Conservation (phyloP, 1,140 invertebrate genomes). For the Bicyclus anynana region DNA sequence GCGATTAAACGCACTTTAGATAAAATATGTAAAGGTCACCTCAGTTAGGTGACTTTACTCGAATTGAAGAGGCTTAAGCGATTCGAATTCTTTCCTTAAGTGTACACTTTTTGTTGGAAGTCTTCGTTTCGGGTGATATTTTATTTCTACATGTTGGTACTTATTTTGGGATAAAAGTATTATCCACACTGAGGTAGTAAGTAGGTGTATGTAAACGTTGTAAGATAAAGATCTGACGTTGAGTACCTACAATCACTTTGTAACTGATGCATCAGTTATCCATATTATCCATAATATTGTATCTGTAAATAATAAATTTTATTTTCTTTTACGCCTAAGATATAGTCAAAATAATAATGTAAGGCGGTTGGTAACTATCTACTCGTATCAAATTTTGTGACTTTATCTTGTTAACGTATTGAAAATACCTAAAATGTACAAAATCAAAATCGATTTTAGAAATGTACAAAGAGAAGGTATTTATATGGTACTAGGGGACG, state of each 20-base stretch:
- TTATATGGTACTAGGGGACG: too few relatives aligned
- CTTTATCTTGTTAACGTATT: too few relatives aligned
- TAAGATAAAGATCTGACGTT: neutral
- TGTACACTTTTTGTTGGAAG: slow-evolving; percentile 25
- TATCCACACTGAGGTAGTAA: neutral
- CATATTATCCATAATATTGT: too few relatives aligned
- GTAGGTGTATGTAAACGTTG: neutral
- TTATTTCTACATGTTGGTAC: slow-evolving; percentile 19
- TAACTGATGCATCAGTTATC: too few relatives aligned
- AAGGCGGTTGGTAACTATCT: too few relatives aligned
- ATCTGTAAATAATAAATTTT: too few relatives aligned
- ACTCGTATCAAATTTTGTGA: too few relatives aligned
- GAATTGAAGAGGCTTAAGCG: slow-evolving; percentile 40
- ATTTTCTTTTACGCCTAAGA: too few relatives aligned
- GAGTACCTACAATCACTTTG: neutral
- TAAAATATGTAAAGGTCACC: slow-evolving; percentile 73
- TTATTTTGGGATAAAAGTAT: slow-evolving; percentile 11
- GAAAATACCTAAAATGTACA: too few relatives aligned
- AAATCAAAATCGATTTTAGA: too few relatives aligned
- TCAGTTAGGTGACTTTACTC: slow-evolving; percentile 33
- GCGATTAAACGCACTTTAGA: slow-evolving; percentile 62
- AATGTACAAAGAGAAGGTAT: too few relatives aligned
- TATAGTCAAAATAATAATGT: too few relatives aligned
- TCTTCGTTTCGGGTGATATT: slow-evolving; percentile 14
- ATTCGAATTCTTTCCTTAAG: slow-evolving; percentile 49